These are phyloP conservation scores for Arenicola marina DNA, from an alignment of 2,888 invertebrate species.

Conservation along the genomic window DNA sequence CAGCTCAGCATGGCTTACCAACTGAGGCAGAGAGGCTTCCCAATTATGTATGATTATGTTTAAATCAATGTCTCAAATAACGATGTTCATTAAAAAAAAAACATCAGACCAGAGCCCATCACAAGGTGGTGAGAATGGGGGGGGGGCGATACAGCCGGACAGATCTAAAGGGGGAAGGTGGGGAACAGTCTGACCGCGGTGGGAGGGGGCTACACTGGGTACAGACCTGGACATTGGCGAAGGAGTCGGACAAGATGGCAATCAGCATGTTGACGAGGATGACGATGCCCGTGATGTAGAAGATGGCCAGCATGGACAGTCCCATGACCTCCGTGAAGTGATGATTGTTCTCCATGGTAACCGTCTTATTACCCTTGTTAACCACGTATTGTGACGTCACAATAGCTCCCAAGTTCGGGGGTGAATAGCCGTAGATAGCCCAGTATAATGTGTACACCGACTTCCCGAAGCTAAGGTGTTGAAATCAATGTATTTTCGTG, in stretches of 20 bases:
- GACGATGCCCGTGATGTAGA: slow-evolving; percentile 30
- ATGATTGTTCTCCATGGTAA: slow-evolving; percentile 24
- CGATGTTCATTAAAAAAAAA: no score
- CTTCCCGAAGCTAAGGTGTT: slow-evolving; percentile 49
- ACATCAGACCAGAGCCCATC: no score
- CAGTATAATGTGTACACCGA: slow-evolving; percentile 72
- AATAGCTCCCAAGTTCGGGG: slow-evolving; percentile 70
- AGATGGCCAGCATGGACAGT: slow-evolving; percentile 25
- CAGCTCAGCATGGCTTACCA: no score
- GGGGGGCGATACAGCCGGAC: background rate
- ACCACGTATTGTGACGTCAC: slow-evolving; percentile 60
- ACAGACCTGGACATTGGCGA: slow-evolving; percentile 30
- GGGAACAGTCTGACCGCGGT: no score
- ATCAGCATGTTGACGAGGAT: slow-evolving; percentile 41
- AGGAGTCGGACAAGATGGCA: slow-evolving; percentile 41
- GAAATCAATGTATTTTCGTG: no score
- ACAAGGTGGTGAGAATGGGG: no score
- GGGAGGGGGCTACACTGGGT: background rate
- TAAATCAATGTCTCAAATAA: no score
- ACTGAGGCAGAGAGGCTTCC: no score
- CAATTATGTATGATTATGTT: no score
- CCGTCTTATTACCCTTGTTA: slow-evolving; percentile 14
- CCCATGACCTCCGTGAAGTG: slow-evolving; percentile 32
- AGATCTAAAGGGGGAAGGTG: no score
- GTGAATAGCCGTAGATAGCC: slow-evolving; percentile 73